A percentile compares a stretch with the other conserved stretches of the same genome.
These are phyloP conservation scores for Salticus scenicus DNA, from an alignment of 2,888 invertebrate genomes.

Conservation along the genomic window DNA sequence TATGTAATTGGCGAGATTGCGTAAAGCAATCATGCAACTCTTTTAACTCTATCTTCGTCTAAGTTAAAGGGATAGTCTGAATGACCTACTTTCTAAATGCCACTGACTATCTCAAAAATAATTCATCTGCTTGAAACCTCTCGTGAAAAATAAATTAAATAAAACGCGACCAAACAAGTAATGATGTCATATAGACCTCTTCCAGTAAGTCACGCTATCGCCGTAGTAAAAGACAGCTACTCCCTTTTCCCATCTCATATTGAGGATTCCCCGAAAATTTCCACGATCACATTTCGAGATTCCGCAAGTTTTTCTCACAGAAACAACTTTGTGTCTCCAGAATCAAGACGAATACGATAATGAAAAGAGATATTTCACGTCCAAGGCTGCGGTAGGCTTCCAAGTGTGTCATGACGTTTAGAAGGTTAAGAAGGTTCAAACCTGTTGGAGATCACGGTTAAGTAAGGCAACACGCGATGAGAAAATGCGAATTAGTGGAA, in stretches of 20 bases:
- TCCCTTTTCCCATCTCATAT: not conserved
- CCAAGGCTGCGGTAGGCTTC: conserved; percentile 25
- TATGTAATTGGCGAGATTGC: too few species aligned
- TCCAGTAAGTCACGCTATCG: too few species aligned
- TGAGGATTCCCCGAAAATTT: not conserved
- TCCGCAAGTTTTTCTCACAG: conserved; percentile 28
- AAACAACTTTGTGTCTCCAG: not conserved
- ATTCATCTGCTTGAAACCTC: too few species aligned
- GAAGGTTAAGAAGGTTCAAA: conserved; percentile 43
- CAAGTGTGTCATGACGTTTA: conserved; percentile 34
- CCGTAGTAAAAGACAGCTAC: not conserved
- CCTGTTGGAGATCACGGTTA: not conserved
- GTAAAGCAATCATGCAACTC: too few species aligned
- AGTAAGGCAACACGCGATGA: conserved; percentile 7
- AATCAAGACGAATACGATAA: conserved; percentile 27
- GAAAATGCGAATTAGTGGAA: not conserved
- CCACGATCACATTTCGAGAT: not conserved
- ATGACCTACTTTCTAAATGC: too few species aligned
- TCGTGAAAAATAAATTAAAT: too few species aligned
- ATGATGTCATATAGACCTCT: too few species aligned
- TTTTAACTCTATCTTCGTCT: too few species aligned
- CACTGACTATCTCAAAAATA: too few species aligned
- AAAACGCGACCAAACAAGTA: too few species aligned
- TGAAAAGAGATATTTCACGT: conserved; percentile 25
- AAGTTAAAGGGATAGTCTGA: too few species aligned